Evolutionary conservation across 2,888 invertebrate genomes (phyloP), one percentile per base, ranked within the genome.

Genomic region (Plebejus argus): DNA sequence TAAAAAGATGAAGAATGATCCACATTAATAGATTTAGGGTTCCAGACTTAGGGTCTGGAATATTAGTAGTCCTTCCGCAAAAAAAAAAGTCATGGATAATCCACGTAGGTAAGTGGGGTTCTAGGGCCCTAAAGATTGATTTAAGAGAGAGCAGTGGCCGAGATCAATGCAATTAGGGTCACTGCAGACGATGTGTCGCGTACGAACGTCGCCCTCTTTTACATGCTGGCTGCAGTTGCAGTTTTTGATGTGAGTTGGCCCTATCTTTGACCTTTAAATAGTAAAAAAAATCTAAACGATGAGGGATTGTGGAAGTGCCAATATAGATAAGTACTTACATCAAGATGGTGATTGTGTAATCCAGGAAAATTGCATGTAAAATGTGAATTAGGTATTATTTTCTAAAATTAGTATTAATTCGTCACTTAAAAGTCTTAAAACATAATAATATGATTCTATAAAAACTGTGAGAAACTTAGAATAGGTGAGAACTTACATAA

Each of bases 91-190:
- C 85, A 82, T 85, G 76, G 71, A 58, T 77, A 58, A 71, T 85
- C 83, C 82, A 83, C 86, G 85, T 84, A 81, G 82, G 86, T 87
- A 93, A 91, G 92, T 93, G 85, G 92, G 90, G 90, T 87, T 94
- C 89, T 91, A 92, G 93, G 93, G 91, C 93, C 89, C 84, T 85
- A 85, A 83, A 91, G 92, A 88, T 94, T 93, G 92, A 91, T 91
- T 93, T 93, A 89, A 93, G 93, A 93, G 93, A 93, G 93, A 93
- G 92, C 89, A 92, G 88, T 84, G 90, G 83, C 93, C 90, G 86
- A 90, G 90, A 90, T 91, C 85, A 85, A 81, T 82, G 87, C 87
- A 90, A 93, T 94, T 93, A 93, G 88, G 93, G 93, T 89, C 93
- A 91, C 81, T 89, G 88, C 87, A 91, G 86, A 88, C 89, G 85